Conservation (phyloP, 2,888 invertebrate species). For the Amiota communis region DNA sequence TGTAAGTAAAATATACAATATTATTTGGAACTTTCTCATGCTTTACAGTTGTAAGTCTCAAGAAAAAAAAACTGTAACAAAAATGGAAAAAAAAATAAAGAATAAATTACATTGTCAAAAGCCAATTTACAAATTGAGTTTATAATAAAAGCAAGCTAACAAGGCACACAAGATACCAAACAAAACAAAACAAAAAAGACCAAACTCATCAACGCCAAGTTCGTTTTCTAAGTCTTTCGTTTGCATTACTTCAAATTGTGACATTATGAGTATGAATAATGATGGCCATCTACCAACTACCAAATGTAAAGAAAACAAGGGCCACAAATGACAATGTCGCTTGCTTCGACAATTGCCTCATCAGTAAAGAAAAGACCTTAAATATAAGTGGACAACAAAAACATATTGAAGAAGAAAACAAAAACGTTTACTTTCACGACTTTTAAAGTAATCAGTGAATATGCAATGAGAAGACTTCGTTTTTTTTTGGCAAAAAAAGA, state of each 20-base stretch:
- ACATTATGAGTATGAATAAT: too few species aligned
- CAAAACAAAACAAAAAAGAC: too few species aligned
- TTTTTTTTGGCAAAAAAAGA: neutral
- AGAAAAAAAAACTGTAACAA: too few species aligned
- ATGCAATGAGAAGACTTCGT: neutral
- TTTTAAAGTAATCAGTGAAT: conserved; percentile 15
- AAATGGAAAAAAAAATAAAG: too few species aligned
- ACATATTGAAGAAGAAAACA: conserved; percentile 3
- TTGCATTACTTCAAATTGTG: neutral
- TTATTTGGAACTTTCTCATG: too few species aligned
- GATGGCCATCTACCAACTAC: neutral
- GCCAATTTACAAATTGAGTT: too few species aligned
- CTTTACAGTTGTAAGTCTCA: too few species aligned
- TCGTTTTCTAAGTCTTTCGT: conserved; percentile 8
- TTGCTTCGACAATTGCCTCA: conserved; percentile 8
- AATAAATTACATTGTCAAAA: too few species aligned
- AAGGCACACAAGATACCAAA: too few species aligned
- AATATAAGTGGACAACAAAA: neutral
- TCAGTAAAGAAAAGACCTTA: conserved; percentile 5
- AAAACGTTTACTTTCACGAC: conserved; percentile 15
- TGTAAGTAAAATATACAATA: too few species aligned
- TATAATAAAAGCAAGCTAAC: too few species aligned
- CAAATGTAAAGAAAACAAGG: neutral
- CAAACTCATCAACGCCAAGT: neutral
- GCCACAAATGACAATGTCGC: neutral